phyloP scores from a whole-genome alignment of 2,113 vertebrate species.

The Callocephalon fimbriatum region DNA sequence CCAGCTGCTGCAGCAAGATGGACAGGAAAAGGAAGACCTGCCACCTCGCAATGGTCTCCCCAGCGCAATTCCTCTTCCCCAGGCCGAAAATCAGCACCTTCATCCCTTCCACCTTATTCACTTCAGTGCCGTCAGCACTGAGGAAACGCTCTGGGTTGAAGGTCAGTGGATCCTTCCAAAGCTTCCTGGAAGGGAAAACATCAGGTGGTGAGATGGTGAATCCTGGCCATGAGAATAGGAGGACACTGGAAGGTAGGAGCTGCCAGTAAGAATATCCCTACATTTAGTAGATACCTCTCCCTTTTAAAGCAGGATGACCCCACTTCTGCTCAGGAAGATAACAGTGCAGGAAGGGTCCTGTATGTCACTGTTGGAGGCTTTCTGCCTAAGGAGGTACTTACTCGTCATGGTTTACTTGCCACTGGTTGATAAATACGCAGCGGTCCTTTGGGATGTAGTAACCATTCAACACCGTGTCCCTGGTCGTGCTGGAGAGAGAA shows the following conservation, averaged over 20 bases:
- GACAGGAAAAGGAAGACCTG: constrained; percentile 92
- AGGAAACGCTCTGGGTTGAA: constrained; percentile 92
- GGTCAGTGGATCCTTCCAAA: constrained; percentile 87
- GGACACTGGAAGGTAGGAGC: neutral
- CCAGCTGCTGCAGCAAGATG: constrained; percentile 86
- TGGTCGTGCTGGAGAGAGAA: constrained; percentile 81
- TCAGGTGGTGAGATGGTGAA: neutral
- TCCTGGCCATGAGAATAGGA: fast-evolving
- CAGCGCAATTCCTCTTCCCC: constrained; percentile 90
- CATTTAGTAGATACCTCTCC: neutral
- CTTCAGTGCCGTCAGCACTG: constrained; percentile 64
- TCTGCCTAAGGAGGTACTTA: constrained; percentile 74
- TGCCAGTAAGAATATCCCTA: neutral
- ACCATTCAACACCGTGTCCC: constrained; percentile 84
- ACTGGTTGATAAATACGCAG: constrained; percentile 92
- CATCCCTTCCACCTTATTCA: constrained; percentile 82
- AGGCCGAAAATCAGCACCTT: constrained; percentile 86
- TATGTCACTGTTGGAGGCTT: neutral
- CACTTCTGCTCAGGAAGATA: neutral
- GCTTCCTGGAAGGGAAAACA: constrained; percentile 71
- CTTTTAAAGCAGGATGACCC: neutral
- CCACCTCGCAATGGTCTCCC: constrained; percentile 84
- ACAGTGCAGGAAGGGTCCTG: neutral
- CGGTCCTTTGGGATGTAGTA: constrained; percentile 87
- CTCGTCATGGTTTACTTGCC: constrained; percentile 91